These are phyloP conservation scores for Prunella strophiata DNA, from an alignment of 2,797 vertebrate species.

Conservation along the genomic window DNA sequence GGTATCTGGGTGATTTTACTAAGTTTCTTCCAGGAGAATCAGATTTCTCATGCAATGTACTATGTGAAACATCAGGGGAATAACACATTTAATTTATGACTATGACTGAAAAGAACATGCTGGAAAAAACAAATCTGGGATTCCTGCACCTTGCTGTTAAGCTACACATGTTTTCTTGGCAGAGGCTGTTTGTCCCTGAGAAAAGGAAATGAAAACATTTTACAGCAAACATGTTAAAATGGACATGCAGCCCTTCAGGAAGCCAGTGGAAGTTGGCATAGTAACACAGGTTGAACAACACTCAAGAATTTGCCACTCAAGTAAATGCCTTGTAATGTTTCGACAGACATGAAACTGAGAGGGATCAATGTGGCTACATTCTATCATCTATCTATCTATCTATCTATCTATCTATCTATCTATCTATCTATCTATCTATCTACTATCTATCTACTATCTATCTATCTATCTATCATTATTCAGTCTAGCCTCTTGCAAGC, in stretches of 20 bases:
- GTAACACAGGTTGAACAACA: background rate
- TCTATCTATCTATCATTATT: background rate
- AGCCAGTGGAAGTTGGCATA: background rate
- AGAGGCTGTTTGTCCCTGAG: background rate
- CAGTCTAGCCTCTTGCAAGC: background rate
- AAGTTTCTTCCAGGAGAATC: background rate
- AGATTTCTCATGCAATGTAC: background rate
- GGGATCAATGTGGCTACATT: background rate
- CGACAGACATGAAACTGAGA: background rate
- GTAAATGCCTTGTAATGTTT: too few species aligned
- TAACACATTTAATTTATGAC: background rate
- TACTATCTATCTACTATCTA: background rate
- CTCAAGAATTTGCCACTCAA: constrained; percentile 3
- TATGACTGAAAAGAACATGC: background rate
- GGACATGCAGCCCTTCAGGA: background rate
- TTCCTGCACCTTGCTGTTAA: background rate
- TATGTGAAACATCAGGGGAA: background rate
- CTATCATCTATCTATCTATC: background rate
- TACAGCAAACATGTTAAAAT: background rate
- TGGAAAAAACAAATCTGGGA: background rate
- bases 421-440: background rate
- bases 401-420: background rate
- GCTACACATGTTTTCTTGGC: background rate
- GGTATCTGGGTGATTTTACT: background rate
- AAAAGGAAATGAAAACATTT: background rate